phyloP scores from a whole-genome alignment of 2,797 vertebrate species.

The Philypnodon macrostomus region DNA sequence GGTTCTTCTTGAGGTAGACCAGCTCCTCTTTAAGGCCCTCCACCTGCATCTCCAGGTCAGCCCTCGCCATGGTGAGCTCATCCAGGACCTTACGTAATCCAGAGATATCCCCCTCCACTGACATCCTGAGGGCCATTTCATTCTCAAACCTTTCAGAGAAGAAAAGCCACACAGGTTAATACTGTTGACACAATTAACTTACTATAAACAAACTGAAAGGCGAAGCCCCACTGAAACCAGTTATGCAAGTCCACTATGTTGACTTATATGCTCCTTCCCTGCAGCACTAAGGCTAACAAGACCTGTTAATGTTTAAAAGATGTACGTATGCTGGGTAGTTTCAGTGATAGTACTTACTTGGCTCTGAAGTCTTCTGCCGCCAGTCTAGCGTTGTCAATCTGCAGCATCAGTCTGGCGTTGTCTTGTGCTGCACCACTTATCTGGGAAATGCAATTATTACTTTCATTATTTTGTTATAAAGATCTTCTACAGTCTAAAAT shows the following conservation, averaged over 20 bases:
- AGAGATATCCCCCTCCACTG: slow-evolving; percentile 67
- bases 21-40: slow-evolving; percentile 78
- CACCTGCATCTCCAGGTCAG: slow-evolving; percentile 75
- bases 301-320: too few relatives aligned
- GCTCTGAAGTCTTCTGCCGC: slow-evolving; percentile 77
- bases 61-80: slow-evolving; percentile 65
- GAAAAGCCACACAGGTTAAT: background rate
- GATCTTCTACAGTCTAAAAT: too few relatives aligned
- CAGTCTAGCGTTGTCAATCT: slow-evolving; percentile 77
- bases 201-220: background rate
- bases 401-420: slow-evolving; percentile 69
- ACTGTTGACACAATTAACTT: background rate
- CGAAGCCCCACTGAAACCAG: slow-evolving; percentile 32
- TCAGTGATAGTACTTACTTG: slow-evolving; percentile 63
- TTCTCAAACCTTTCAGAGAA: slow-evolving; percentile 65
- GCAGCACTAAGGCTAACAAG: background rate
- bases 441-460: slow-evolving; percentile 35
- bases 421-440: slow-evolving; percentile 52
- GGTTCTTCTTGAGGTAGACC: slow-evolving; percentile 77
- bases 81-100: slow-evolving; percentile 73
- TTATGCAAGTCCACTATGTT: slow-evolving; percentile 32
- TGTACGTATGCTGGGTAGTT: background rate
- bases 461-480: background rate
- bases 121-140: slow-evolving; percentile 64
- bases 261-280: slow-evolving; percentile 6